Evolutionary conservation across 2,888 invertebrate species (phyloP).

Genomic region (Drosophila recens): DNA sequence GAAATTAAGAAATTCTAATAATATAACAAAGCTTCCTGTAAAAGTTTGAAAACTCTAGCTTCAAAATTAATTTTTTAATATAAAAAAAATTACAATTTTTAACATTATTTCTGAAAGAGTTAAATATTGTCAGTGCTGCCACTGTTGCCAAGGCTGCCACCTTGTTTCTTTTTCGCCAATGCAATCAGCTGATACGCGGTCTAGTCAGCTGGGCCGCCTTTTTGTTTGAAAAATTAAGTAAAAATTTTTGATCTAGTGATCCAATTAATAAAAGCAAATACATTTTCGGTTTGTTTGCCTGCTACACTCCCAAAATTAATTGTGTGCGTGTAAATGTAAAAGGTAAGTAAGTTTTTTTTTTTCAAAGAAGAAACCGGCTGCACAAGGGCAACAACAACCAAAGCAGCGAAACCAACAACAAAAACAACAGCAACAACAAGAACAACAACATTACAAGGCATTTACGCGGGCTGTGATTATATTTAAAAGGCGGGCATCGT

Average conservation of each 20-base stretch:
- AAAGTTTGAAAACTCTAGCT: too few relatives aligned
- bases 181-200: too few relatives aligned
- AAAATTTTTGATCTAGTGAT: constrained; percentile 45
- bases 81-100: too few relatives aligned
- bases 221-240: constrained; percentile 45
- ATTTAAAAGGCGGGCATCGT: constrained; percentile 33
- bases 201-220: constrained; percentile 38
- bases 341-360: constrained; percentile 42
- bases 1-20: too few relatives aligned
- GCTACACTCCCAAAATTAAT: constrained; percentile 55
- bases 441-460: not conserved
- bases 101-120: too few relatives aligned
- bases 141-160: too few relatives aligned
- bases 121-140: too few relatives aligned
- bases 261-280: constrained; percentile 15
- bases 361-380: constrained; percentile 40
- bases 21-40: too few relatives aligned
- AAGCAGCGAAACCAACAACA: constrained; percentile 7
- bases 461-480: constrained; percentile 49
- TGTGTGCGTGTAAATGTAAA: constrained; percentile 62
- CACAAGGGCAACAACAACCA: constrained; percentile 17
- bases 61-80: too few relatives aligned
- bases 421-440: not conserved
- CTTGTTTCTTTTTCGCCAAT: too few relatives aligned
- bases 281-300: constrained; percentile 45